Conservation (phyloP, 2,888 invertebrate genomes). For the Himalopsyche anomala region DNA sequence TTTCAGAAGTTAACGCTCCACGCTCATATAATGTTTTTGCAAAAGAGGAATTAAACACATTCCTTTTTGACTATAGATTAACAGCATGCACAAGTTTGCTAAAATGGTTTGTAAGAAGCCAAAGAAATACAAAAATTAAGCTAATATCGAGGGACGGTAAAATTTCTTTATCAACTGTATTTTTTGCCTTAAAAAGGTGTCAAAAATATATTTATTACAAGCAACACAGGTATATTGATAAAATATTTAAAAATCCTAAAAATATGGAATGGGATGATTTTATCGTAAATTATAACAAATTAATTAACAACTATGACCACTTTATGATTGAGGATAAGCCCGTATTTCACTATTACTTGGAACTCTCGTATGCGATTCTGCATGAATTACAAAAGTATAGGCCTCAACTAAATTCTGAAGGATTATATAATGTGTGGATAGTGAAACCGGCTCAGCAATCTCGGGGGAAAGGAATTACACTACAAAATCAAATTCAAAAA, state of each 20-base stretch:
- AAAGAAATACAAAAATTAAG: conserved; percentile 70
- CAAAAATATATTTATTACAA: conserved; percentile 79
- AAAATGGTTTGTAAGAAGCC: conserved; percentile 76
- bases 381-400: conserved; percentile 78
- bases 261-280: conserved; percentile 83
- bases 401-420: conserved; percentile 84
- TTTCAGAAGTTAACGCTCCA: conserved; percentile 83
- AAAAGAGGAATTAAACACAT: conserved; percentile 77
- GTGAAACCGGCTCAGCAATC: conserved; percentile 90
- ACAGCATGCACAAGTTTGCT: conserved; percentile 88
- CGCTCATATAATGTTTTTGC: conserved; percentile 82
- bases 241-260: conserved; percentile 70
- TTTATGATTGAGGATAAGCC: conserved; percentile 73
- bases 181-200: conserved; percentile 84
- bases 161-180: conserved; percentile 77
- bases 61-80: conserved; percentile 84
- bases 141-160: conserved; percentile 76
- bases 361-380: conserved; percentile 77
- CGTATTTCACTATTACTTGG: conserved; percentile 71
- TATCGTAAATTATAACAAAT: conserved; percentile 80
- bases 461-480: conserved; percentile 88
- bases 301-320: conserved; percentile 78
- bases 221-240: conserved; percentile 82
- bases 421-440: conserved; percentile 91
- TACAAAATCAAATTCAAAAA: conserved; percentile 85